Base-by-base conservation (phyloP, 37 sponge, comb jelly and placozoan species). In the Spongilla lacustris region DNA sequence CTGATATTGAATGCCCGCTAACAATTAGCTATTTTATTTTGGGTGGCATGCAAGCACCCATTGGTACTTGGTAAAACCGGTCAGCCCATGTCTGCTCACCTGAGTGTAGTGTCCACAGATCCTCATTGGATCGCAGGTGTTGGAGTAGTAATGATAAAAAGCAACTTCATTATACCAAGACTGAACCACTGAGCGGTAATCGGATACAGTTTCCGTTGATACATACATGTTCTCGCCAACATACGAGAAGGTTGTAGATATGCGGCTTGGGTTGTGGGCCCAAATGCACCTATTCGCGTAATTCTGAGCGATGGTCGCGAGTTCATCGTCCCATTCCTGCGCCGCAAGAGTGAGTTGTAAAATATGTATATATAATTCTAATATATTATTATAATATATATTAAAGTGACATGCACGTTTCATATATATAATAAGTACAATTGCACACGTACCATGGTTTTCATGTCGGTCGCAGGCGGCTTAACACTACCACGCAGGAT, bases 401-500 rank as follows among this genome's bases (percentile, higher is more conserved):
- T n/a, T 25, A 34, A 37, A 37, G 36, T 3, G 35, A 49, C 41
- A 28, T 25, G 28, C 11, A 46, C 50, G 6, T 66, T 3, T 19
- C 12, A 29, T n/a, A n/a, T n/a, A n/a, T n/a, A n/a, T n/a, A n/a
- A n/a, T n/a, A n/a, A 41, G 41, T 34, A 24, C 70, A 69, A 75
- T 32, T 24, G 41, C 10, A 21, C 37, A 75, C 86, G 68, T 37
- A 90, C 91, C 87, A 91, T 50, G 31, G 66, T 76, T 36, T 77
- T 72, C 87, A 91, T 91, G 83, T 91, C 83, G 73, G 83, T 73
- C 23, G 91, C 87, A 66, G 87, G 34, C 19, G 91, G 91, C 14
- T 86, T 83, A 35, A 91, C 91, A 4, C 25, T 82, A 22, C 83
- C 32, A 36, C 91, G 75, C 24, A 79, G n/a, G 17, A 17, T 17